phyloP scores from a whole-genome alignment of 2,113 vertebrate species.

The Theristicus caerulescens region DNA sequence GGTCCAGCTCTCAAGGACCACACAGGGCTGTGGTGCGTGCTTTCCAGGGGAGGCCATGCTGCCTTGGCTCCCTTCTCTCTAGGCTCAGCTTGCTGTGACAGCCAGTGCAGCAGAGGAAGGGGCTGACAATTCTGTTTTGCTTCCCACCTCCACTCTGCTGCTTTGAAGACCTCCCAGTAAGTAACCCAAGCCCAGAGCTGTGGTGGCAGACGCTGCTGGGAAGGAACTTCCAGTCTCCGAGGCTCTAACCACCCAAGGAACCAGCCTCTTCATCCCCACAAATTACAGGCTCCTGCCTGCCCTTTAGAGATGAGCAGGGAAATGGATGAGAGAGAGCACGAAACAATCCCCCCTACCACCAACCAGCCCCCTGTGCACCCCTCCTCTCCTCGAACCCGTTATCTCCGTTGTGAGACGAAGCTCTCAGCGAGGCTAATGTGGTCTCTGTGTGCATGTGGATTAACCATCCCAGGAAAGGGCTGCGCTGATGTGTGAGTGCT shows the following conservation, averaged over 20 bases:
- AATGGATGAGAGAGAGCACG: background rate
- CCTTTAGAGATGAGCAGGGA: constrained; percentile 22
- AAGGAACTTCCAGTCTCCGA: constrained; percentile 55
- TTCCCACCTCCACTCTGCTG: background rate
- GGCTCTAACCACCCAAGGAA: constrained; percentile 31
- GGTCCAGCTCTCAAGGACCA: background rate
- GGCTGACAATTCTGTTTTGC: background rate
- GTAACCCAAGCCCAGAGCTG: constrained; percentile 50
- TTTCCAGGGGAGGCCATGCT: background rate
- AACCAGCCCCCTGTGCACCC: background rate
- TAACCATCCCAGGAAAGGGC: background rate
- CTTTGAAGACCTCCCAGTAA: constrained; percentile 57
- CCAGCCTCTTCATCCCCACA: constrained; percentile 52
- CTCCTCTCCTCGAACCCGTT: background rate
- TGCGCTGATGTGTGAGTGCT: background rate
- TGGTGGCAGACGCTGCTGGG: constrained; percentile 20
- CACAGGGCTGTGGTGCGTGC: background rate
- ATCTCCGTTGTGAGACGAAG: constrained; percentile 32
- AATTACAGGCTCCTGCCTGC: constrained; percentile 72
- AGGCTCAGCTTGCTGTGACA: background rate
- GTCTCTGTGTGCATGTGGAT: background rate
- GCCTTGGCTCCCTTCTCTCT: background rate
- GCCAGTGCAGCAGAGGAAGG: background rate
- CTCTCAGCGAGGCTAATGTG: constrained; percentile 63
- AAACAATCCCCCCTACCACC: constrained; percentile 24